phyloP scores from a whole-genome alignment of 2,113 vertebrate species.

The Pelusios castaneus region DNA sequence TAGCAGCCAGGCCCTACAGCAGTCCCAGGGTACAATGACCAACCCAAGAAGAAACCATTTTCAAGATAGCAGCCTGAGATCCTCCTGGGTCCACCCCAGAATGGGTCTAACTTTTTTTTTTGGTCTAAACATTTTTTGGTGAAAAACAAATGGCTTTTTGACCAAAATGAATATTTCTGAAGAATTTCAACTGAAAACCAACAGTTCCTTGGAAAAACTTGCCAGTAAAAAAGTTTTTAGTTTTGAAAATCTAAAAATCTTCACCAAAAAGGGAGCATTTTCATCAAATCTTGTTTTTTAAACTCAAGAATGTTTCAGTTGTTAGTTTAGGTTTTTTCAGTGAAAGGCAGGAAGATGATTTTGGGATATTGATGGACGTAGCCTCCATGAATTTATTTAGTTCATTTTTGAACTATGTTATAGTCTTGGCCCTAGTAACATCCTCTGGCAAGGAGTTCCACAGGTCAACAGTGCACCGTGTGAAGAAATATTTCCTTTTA shows the following conservation, averaged over 20 bases:
- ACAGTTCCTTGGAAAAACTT: neutral
- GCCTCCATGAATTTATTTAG: no score
- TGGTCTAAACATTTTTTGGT: neutral
- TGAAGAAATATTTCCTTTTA: no score
- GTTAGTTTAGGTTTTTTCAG: neutral
- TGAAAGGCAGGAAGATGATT: neutral
- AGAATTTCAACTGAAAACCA: neutral
- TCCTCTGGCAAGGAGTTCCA: no score
- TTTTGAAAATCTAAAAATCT: neutral
- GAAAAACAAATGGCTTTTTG: neutral
- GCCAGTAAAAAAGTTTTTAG: neutral
- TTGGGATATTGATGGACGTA: neutral
- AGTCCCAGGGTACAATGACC: neutral
- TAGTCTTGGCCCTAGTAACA: no score
- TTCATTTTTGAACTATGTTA: no score
- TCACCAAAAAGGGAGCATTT: neutral
- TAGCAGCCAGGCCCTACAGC: neutral
- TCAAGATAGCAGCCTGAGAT: neutral
- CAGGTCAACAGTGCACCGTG: no score
- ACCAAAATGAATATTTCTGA: neutral
- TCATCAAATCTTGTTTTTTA: slow-evolving; percentile 7
- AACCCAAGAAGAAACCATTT: neutral
- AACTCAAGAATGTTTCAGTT: neutral
- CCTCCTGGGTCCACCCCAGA: neutral
- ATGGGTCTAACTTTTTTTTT: neutral